phyloP scores from a whole-genome alignment of 92 coral and sea anemone species.

The Epizoanthus rinbou region DNA sequence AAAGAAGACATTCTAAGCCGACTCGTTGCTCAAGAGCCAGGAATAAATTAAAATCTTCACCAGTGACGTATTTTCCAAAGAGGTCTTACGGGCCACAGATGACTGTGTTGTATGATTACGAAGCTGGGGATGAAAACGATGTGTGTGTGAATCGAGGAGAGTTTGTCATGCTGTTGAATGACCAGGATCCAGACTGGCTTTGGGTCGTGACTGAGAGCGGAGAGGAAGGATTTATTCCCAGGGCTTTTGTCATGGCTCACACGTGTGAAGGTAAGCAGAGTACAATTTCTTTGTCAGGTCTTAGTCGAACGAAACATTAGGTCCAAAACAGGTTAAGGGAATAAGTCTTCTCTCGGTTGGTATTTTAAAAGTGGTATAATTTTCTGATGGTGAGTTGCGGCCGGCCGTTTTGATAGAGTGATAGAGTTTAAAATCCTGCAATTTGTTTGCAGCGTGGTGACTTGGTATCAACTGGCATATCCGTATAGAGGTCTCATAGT shows the following conservation, averaged over 20 bases:
- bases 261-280: conserved; percentile 84
- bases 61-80: conserved; percentile 80
- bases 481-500: no score
- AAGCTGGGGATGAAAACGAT: conserved; percentile 81
- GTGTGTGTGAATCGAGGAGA: conserved; percentile 81
- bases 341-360: neutral
- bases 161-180: conserved; percentile 79
- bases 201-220: conserved; percentile 83
- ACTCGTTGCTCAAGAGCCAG: conserved; percentile 2
- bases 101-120: conserved; percentile 76
- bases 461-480: no score
- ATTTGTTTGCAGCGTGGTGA: no score
- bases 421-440: no score
- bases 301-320: neutral
- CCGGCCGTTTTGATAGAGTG: no score
- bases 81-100: conserved; percentile 84
- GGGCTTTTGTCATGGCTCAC: conserved; percentile 78
- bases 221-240: conserved; percentile 85
- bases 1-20: conserved; percentile 34
- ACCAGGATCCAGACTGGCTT: conserved; percentile 86
- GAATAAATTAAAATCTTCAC: conserved; percentile 46
- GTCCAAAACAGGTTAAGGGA: no score
- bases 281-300: neutral
- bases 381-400: no score
- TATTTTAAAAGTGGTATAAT: neutral